Base-by-base conservation (phyloP, 2,113 vertebrate genomes). In the Hippocampus comes region DNA sequence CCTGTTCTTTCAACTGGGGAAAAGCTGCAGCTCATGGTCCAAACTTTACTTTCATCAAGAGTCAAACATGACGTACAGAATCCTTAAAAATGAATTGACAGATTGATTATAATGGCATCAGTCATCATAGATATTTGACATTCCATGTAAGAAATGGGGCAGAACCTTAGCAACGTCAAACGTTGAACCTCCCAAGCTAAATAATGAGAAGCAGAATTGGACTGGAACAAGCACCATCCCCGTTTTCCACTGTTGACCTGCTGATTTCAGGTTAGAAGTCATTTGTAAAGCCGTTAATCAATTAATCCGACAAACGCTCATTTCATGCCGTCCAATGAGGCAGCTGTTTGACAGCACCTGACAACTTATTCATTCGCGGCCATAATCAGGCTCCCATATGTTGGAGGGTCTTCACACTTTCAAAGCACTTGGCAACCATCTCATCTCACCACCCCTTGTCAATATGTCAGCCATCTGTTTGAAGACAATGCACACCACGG, bases 401-500 rank as follows among this genome's bases (percentile, higher is more conserved):
- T 79, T 84, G 56, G 5, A 82, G 73, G 66, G 71, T 80, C 85
- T 86, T 88, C 83, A 84, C 82, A 84, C 77, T 76, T 80, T 87
- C 78, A 66, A 66, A 66, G 43, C 68, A 57, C 68, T 55, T 55
- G 30, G 51, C 71, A 85, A 81, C 74, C 82, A 85, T 87, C 82
- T 86, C 66, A 81, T 61, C 77, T 79, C 86, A 60, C 86, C 76
- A 69, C 41, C 64, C 67, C 77, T 73, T 81, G 83, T 89, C 89
- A 90, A 81, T 85, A 89, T 87, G 83, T 86, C 82, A 79, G 60
- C 88, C 90, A 86, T 90, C 84, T 91, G 87, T 85, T 89, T 85
- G 43, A 82, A 85, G 75, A 88, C 85, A 89, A 87, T 87, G 3
- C 70, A 63, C 66, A 60, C 66, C 43, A 73, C 71, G 67, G 78